Conservation (phyloP, 1,140 invertebrate genomes). For the Zophobas morio region DNA sequence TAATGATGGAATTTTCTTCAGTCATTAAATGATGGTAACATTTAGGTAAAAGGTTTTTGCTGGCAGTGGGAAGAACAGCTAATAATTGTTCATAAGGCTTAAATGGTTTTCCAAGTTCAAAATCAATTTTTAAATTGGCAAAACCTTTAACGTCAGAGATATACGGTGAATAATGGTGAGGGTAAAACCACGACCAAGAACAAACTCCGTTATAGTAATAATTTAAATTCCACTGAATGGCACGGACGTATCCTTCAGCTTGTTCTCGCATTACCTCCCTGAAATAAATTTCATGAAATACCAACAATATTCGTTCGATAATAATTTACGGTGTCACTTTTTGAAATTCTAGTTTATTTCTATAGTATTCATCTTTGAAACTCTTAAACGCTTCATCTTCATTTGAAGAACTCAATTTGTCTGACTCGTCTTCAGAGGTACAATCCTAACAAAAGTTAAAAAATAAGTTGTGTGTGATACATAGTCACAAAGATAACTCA, state of each 20-base stretch:
- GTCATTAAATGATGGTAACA: slow-evolving; percentile 90
- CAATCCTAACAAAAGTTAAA: slow-evolving; percentile 53
- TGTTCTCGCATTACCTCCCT: slow-evolving; percentile 86
- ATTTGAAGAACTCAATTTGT: slow-evolving; percentile 62
- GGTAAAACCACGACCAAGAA: slow-evolving; percentile 99
- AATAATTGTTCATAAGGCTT: slow-evolving; percentile 95
- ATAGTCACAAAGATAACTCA: slow-evolving; percentile 62
- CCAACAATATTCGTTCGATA: slow-evolving; percentile 54
- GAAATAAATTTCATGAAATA: slow-evolving; percentile 55
- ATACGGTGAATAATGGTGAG: slow-evolving; percentile 96
- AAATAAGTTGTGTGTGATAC: slow-evolving; percentile 52
- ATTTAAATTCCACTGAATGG: slow-evolving; percentile 96
- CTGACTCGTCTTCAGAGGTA: slow-evolving; percentile 44
- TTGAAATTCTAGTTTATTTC: slow-evolving; percentile 87
- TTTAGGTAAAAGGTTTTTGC: slow-evolving; percentile 83
- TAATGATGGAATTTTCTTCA: slow-evolving; percentile 85
- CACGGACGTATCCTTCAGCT: slow-evolving; percentile 89
- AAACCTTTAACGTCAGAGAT: slow-evolving; percentile 94
- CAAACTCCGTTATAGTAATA: slow-evolving; percentile 98
- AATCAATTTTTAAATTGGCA: slow-evolving; percentile 79
- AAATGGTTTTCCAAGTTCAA: slow-evolving; percentile 91
- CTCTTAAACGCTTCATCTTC: slow-evolving; percentile 80
- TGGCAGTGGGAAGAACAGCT: slow-evolving; percentile 92
- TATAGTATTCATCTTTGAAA: slow-evolving; percentile 94
- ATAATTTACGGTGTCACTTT: slow-evolving; percentile 77